Conservation (phyloP, 2,113 vertebrate species). For the Echinops telfairi region DNA sequence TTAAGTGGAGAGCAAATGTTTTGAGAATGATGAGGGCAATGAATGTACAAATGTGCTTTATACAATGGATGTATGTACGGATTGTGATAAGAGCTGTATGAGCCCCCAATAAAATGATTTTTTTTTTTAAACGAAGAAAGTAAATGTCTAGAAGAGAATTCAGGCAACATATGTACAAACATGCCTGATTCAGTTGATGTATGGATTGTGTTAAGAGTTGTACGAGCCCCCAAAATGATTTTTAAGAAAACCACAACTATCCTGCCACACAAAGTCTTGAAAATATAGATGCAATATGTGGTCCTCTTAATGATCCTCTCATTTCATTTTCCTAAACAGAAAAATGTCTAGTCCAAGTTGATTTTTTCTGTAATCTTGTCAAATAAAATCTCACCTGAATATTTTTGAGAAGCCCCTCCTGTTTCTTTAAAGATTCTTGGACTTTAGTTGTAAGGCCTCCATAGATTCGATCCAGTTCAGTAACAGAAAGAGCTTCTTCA, state of each 20-base stretch:
- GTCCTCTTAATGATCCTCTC: background rate
- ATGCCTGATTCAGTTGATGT: no score
- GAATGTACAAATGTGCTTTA: no score
- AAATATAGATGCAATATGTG: background rate
- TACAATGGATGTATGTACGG: no score
- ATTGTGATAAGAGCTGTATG: no score
- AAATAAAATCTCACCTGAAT: conserved; percentile 87
- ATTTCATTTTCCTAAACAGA: background rate
- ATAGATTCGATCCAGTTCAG: conserved; percentile 94
- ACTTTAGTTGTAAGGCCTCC: conserved; percentile 93
- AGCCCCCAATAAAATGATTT: no score
- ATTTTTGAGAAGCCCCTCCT: conserved; percentile 94
- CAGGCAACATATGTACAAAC: no score
- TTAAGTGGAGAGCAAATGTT: no score
- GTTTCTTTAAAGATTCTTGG: conserved; percentile 92
- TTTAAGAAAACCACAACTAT: background rate
- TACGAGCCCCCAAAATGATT: no score
- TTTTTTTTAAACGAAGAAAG: no score
- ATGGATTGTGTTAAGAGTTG: no score
- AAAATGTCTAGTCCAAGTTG: background rate
- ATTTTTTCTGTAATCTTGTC: conserved; percentile 15
- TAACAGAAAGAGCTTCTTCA: conserved; percentile 94
- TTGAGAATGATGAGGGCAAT: no score
- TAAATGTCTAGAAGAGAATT: no score
- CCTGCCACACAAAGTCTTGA: background rate